Evolutionary conservation across 2,797 vertebrate species (phyloP), one percentile per base, ranked within the genome.

Genomic region (Pelodytes ibericus): DNA sequence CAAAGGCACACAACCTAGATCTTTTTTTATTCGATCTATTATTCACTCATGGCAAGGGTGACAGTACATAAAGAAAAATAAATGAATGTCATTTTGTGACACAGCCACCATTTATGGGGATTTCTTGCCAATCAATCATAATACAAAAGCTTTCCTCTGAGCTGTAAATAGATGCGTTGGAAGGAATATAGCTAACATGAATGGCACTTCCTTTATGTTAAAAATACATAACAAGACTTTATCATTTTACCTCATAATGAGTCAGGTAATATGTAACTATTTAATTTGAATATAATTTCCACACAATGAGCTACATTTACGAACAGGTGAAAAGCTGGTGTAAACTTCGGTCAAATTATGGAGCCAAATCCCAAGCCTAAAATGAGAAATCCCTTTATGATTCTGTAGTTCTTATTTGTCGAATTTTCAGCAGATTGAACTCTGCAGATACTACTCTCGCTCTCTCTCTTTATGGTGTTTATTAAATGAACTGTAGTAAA

Each of bases 61-160:
- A 66, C 71, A 73, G 77, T 63, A 74, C 63, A 68, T 62, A 69
- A 63, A 79, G 70, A 61, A 79, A 61, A 74, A 69, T 74, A 79
- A 79, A 79, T 72, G 70, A 72, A 78, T 67, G 76, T 72, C 62
- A 79, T 66, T 68, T 72, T 73, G 44, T 73, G 71, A 69, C 47
- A 69, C 47, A 63, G 30, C 16, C 49, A 16, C 64, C 15, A 53
- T 69, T 79, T 67, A 69, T 39, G 67, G 22, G 64, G 71, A 73
- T 79, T 73, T 74, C 64, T 62, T 57, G 56, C n/a, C 71, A 63
- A 79, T 73, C 76, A 73, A 79, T 79, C 77, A 73, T 73, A 62
- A 79, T 73, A 63, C 57, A 72, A 78, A 59, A 25, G 47, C 41
- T 74, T 73, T 60, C 25, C n/a, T 36, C 30, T 36, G 16, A 30